Conservation (phyloP, 2,113 vertebrate genomes). For the Neoarius graeffei region DNA sequence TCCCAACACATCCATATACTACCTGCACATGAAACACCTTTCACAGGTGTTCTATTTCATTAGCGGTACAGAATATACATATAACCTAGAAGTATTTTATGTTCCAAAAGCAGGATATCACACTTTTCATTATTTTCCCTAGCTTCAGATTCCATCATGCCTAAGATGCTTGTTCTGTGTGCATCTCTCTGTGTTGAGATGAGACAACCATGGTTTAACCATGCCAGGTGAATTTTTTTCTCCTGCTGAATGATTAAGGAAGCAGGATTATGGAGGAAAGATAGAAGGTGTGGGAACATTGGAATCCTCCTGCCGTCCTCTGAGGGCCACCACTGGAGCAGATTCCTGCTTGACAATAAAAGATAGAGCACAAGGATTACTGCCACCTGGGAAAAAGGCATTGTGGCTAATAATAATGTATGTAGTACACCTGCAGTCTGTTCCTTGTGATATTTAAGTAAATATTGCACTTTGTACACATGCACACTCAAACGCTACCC, state of each 20-base stretch:
- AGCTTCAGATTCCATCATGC: neutral
- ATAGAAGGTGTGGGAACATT: slow-evolving; percentile 70
- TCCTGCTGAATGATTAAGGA: slow-evolving; percentile 29
- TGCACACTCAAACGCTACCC: neutral
- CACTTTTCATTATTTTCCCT: neutral
- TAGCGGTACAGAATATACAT: neutral
- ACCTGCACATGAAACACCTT: slow-evolving; percentile 14
- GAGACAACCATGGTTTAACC: neutral
- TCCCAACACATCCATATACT: neutral
- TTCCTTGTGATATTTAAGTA: neutral
- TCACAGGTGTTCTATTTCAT: slow-evolving; percentile 19
- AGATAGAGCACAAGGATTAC: slow-evolving; percentile 64
- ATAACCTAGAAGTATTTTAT: neutral
- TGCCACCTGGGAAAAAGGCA: slow-evolving; percentile 65
- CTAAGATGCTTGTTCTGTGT: neutral
- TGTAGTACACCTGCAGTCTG: neutral
- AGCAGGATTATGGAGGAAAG: slow-evolving; percentile 26
- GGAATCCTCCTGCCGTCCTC: slow-evolving; percentile 66
- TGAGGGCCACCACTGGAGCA: slow-evolving; percentile 65
- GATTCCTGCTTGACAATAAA: slow-evolving; percentile 52
- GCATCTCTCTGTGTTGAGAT: neutral
- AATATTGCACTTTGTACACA: neutral
- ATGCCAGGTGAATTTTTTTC: slow-evolving; percentile 4
- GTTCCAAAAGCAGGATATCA: slow-evolving; percentile 14
- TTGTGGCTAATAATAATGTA: slow-evolving; percentile 49